These are phyloP conservation scores for Stictonetta naevosa DNA, from an alignment of 2,113 vertebrate genomes.

Conservation along the genomic window DNA sequence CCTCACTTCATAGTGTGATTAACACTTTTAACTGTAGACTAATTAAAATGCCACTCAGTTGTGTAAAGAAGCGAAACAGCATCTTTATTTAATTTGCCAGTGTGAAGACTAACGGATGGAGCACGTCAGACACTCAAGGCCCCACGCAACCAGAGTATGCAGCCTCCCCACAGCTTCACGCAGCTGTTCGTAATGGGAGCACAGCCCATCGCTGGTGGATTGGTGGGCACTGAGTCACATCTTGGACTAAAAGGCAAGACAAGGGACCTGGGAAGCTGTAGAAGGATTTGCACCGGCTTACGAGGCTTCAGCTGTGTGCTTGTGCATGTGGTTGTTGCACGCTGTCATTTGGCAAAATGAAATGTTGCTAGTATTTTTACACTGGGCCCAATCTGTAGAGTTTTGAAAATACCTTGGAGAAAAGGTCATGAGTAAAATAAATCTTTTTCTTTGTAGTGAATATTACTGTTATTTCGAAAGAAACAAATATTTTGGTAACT, in stretches of 20 bases:
- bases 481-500: background rate
- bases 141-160: background rate
- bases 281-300: background rate
- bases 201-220: background rate
- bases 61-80: constrained; percentile 63
- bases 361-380: constrained; percentile 16
- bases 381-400: background rate
- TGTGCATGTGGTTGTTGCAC: background rate
- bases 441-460: background rate
- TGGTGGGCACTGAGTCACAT: background rate
- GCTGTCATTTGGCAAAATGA: background rate
- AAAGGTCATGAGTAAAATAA: constrained; percentile 20
- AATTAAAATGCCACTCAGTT: constrained; percentile 76
- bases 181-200: background rate
- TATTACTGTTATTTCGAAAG: background rate
- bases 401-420: background rate
- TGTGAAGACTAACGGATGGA: constrained; percentile 32
- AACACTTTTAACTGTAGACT: constrained; percentile 70
- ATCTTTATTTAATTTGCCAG: constrained; percentile 55
- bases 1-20: constrained; percentile 54
- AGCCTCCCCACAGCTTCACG: background rate
- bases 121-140: background rate
- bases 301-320: background rate
- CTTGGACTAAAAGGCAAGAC: background rate
- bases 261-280: background rate